Percentiles rank a stretch among this genome's conserved stretches.
Evolutionary conservation across 1,140 invertebrate species (phyloP).

Genomic region (Sipha flava): DNA sequence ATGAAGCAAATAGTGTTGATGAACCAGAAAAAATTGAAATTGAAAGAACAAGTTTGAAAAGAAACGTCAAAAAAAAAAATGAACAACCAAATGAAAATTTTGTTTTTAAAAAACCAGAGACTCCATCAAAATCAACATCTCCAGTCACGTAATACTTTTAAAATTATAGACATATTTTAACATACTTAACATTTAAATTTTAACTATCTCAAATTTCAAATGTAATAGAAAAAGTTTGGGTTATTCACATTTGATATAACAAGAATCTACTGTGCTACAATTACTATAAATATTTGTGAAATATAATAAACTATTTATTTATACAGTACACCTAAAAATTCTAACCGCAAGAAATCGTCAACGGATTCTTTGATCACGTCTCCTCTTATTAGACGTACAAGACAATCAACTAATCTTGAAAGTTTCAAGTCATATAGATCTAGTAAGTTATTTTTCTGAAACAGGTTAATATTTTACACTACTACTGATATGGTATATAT

Average conservation of each 20-base stretch:
- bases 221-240: too few relatives aligned
- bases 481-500: too few relatives aligned
- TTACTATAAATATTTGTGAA: too few relatives aligned
- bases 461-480: background rate
- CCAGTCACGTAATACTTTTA: background rate
- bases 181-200: too few relatives aligned
- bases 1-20: background rate
- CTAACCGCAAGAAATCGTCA: background rate
- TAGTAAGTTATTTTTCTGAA: conserved; percentile 40
- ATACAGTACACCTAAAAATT: background rate
- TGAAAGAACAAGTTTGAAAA: background rate
- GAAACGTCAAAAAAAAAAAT: background rate
- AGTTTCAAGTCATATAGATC: conserved; percentile 52
- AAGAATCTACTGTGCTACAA: too few relatives aligned
- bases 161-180: too few relatives aligned
- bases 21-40: background rate
- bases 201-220: too few relatives aligned
- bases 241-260: too few relatives aligned
- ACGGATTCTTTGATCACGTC: background rate
- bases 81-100: background rate
- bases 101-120: conserved; percentile 27
- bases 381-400: background rate
- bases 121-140: background rate
- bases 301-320: too few relatives aligned
- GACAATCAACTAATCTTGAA: conserved; percentile 45